Percentiles rank a stretch among this genome's conserved stretches.
phyloP scores from a whole-genome alignment of 2,113 vertebrate species.

The Regulus satrapa region DNA sequence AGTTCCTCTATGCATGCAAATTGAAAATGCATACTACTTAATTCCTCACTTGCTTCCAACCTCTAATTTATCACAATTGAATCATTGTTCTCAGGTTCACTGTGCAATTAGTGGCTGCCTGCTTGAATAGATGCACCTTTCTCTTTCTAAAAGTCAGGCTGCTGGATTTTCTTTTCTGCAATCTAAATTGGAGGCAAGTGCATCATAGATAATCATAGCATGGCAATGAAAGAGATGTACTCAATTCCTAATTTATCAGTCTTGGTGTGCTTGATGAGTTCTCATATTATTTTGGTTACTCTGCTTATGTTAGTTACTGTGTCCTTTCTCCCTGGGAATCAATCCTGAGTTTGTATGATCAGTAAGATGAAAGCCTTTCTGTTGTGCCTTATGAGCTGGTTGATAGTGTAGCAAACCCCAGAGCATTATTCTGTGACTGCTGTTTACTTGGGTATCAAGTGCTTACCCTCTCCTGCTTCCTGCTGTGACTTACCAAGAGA shows the following conservation, averaged over 20 bases:
- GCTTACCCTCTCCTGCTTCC: background rate
- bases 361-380: background rate
- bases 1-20: background rate
- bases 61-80: slow-evolving; percentile 14
- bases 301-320: background rate
- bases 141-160: background rate
- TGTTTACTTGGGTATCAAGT: background rate
- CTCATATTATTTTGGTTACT: background rate
- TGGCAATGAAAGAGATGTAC: background rate
- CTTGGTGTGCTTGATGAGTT: background rate
- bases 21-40: background rate
- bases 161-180: background rate
- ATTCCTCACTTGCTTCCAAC: background rate
- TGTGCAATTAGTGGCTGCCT: slow-evolving; percentile 3
- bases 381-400: background rate
- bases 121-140: background rate
- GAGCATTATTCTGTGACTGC: background rate
- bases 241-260: background rate
- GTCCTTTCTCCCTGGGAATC: background rate
- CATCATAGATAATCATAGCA: background rate
- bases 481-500: background rate
- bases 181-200: background rate
- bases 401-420: background rate
- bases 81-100: background rate
- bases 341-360: background rate